Conservation (phyloP, 1,140 invertebrate species). For the Drosophila subpulchrella region DNA sequence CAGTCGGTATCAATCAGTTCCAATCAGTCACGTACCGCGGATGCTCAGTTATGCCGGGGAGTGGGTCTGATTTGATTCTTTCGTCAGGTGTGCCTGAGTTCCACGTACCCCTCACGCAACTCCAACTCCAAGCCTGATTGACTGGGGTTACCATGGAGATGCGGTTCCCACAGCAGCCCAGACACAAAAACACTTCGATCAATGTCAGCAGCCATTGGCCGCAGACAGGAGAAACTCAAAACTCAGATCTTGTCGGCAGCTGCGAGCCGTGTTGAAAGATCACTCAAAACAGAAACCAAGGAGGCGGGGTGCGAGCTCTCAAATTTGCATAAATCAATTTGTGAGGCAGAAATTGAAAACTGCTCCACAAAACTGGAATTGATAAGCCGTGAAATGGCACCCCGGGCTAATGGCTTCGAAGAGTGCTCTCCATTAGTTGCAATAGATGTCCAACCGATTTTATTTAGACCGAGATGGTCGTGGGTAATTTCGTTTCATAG, state of each 20-base stretch:
- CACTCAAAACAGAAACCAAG: conserved; percentile 23
- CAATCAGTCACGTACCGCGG: conserved; percentile 66
- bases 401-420: conserved; percentile 47
- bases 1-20: conserved; percentile 55
- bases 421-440: conserved; percentile 34
- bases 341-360: conserved; percentile 57
- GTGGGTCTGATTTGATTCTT: conserved; percentile 17
- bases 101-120: conserved; percentile 1
- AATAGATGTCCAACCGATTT: conserved; percentile 12
- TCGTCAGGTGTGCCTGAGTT: conserved; percentile 3
- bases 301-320: conserved; percentile 23
- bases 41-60: conserved; percentile 44
- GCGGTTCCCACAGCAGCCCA: conserved; percentile 45
- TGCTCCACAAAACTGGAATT: conserved; percentile 49
- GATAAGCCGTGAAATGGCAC: conserved; percentile 40
- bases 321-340: conserved; percentile 80
- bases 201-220: conserved; percentile 39
- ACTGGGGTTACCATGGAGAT: conserved; percentile 2
- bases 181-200: conserved; percentile 41
- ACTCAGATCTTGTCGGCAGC: neutral
- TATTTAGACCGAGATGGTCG: neutral
- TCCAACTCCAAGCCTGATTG: neutral
- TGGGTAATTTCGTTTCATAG: neutral
- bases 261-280: conserved; percentile 56
- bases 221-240: conserved; percentile 41